phyloP scores from a whole-genome alignment of 2,113 vertebrate species.

The Nicator chloris region DNA sequence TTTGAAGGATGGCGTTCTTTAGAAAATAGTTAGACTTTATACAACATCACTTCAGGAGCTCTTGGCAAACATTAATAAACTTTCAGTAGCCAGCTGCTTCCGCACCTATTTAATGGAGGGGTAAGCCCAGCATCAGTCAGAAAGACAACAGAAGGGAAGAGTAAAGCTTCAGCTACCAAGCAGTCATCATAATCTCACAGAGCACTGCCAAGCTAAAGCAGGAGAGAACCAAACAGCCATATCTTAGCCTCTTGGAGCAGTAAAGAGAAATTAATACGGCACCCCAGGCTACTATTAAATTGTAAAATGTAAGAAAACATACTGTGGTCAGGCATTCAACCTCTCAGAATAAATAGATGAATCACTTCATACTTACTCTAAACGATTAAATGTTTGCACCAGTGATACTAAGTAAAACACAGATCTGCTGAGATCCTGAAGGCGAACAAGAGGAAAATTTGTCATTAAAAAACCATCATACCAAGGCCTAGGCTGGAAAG shows the following conservation, averaged over 20 bases:
- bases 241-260: constrained; percentile 2
- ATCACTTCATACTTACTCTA: neutral
- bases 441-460: neutral
- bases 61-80: neutral
- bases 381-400: neutral
- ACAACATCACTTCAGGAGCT: neutral
- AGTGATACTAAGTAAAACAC: neutral
- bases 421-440: neutral
- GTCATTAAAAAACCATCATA: neutral
- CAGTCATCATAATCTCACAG: neutral
- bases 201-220: neutral
- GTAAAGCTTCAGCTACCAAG: neutral
- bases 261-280: constrained; percentile 29
- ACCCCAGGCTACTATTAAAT: constrained; percentile 7
- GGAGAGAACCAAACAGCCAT: neutral
- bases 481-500: neutral
- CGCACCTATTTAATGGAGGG: neutral
- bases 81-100: neutral
- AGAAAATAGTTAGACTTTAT: neutral
- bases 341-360: constrained; percentile 17
- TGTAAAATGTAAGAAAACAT: constrained; percentile 17
- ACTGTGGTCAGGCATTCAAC: constrained; percentile 13
- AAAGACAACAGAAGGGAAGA: neutral
- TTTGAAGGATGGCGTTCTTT: neutral
- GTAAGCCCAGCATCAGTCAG: neutral